Base-by-base conservation (phyloP, 2,888 invertebrate genomes). In the Oithona nana region DNA sequence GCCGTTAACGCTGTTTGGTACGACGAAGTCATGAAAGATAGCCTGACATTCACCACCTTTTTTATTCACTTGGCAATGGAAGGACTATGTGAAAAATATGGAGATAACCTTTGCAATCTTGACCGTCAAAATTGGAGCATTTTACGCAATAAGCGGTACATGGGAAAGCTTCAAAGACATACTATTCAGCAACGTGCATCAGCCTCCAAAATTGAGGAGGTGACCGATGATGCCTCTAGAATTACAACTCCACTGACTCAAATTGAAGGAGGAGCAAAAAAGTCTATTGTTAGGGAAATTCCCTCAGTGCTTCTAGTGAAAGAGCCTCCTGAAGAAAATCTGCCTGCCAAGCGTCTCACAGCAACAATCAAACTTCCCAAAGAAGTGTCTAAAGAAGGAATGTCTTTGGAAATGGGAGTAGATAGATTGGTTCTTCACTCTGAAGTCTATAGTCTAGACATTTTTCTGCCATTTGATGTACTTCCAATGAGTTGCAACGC, bases 11-110 rank as follows among this genome's bases (percentile, higher is more conserved):
- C 16, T 16, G 3, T 28, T 2, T 57, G 57, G 57, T 57, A 28
- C 20, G 28, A 57, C 28, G 16, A 57, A 57, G 29, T 28, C 3
- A 28, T 57, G 24, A 1, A 28, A 3, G 57, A 28, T 6, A 28
- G 26, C 28, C 26, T 28, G 13, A 28, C 28, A n/a, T 57, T 57
- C 28, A 57, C 57, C n/a, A 28, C 57, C 1, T 57, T 57, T 57
- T 2, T 57, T n/a, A 4, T 57, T 28, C 24, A 57, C 20, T n/a
- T 57, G 3, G 57, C 57, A 24, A 57, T 57, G 57, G 57, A 57
- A 29, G 57, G 57, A 11, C 57, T 57, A 28, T 57, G 57, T 22
- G 57, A 57, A 28, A 57, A 57, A 57, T 57, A 57, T 28, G 57
- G 57, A 16, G 57, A 57, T n/a, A n/a, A 24, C n/a, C 54, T 54